Percentiles rank a stretch among this genome's conserved stretches.
These are phyloP conservation scores for Gortyna flavago DNA, from an alignment of 2,888 invertebrate species.

Conservation along the genomic window DNA sequence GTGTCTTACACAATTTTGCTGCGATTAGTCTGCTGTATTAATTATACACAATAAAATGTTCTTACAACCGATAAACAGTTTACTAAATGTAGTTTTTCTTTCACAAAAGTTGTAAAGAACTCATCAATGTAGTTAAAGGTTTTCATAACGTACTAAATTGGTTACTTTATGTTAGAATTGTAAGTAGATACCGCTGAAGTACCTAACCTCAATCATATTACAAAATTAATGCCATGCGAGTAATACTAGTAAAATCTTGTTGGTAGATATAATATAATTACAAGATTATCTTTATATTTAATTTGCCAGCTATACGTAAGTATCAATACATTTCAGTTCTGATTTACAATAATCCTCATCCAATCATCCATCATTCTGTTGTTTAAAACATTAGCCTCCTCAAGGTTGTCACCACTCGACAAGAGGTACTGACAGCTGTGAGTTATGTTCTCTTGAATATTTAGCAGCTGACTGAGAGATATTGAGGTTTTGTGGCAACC, in stretches of 20 bases:
- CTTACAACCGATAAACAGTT: neutral
- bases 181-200: neutral
- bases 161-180: neutral
- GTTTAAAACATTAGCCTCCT: conserved; percentile 76
- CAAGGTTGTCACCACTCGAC: conserved; percentile 66
- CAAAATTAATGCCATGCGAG: neutral
- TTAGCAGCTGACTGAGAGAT: conserved; percentile 67
- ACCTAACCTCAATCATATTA: neutral
- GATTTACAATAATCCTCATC: conserved; percentile 67
- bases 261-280: neutral
- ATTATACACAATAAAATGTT: neutral
- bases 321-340: conserved; percentile 38
- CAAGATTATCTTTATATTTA: conserved; percentile 1
- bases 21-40: neutral
- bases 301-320: conserved; percentile 12
- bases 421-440: conserved; percentile 65
- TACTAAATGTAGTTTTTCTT: neutral
- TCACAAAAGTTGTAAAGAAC: neutral
- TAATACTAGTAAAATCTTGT: neutral
- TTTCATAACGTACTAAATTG: neutral
- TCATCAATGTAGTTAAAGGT: neutral
- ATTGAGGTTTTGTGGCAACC: conserved; percentile 60
- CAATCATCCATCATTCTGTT: conserved; percentile 70
- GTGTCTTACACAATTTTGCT: conserved; percentile 2
- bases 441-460: conserved; percentile 79